Percentiles rank a stretch among this genome's conserved stretches.
Evolutionary conservation across 2,113 vertebrate genomes (phyloP).

Genomic region (Catharus fuscescens): DNA sequence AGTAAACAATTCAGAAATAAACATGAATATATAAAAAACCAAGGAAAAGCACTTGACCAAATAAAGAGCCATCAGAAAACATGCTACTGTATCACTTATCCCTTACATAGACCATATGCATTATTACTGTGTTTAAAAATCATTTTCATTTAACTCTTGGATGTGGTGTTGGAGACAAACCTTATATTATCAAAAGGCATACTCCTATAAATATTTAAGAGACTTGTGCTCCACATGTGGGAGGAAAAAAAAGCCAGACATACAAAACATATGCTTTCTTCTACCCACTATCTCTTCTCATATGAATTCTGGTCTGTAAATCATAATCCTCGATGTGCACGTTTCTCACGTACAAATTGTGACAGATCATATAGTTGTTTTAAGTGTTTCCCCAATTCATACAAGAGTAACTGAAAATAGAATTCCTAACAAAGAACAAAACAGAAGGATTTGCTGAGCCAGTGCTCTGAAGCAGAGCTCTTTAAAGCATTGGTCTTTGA

Average conservation of each 20-base stretch:
- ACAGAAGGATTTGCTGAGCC: not conserved
- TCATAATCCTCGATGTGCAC: not conserved
- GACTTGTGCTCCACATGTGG: not conserved
- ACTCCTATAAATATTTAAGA: not conserved
- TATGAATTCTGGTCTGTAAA: not conserved
- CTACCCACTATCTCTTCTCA: not conserved
- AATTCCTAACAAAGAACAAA: not conserved
- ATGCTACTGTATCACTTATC: not conserved
- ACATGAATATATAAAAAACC: not conserved
- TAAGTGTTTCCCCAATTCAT: not conserved
- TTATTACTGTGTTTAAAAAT: not conserved
- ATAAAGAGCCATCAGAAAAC: not conserved
- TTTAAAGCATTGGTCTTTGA: not conserved
- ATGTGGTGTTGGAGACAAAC: not conserved
- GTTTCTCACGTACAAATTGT: not conserved
- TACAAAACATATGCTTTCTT: not conserved
- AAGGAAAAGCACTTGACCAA: not conserved
- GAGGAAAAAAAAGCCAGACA: not conserved
- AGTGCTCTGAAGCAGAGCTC: not conserved
- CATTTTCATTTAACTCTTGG: not conserved
- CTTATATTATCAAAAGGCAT: not conserved
- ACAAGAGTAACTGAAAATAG: not conserved
- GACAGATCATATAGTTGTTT: not conserved
- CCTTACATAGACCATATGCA: not conserved
- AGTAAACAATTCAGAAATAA: not conserved